A percentile compares a stretch with the other conserved stretches of the same genome.
Evolutionary conservation across 2,797 vertebrate species (phyloP).

Genomic region (Spinibarbus caldwelli): DNA sequence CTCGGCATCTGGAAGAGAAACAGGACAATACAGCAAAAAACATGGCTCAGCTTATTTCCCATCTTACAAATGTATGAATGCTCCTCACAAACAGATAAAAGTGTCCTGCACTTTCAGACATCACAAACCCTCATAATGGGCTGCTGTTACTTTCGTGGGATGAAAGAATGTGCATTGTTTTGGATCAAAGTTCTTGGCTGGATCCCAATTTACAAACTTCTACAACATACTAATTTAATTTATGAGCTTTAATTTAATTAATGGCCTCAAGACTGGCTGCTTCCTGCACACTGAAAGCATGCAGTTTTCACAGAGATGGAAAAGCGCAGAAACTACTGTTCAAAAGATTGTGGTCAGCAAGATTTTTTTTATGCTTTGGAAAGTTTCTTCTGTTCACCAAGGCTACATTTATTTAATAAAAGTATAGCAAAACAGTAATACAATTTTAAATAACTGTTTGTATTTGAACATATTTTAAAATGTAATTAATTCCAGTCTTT

Average conservation of each 20-base stretch:
- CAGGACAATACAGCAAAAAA: background rate
- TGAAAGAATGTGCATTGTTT: background rate
- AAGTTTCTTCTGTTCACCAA: background rate
- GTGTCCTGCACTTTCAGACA: background rate
- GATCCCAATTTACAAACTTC: background rate
- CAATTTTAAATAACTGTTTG: background rate
- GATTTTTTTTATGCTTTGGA: background rate
- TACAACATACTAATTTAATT: background rate
- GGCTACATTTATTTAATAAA: background rate
- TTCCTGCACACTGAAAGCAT: background rate
- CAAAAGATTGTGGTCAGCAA: too few relatives aligned
- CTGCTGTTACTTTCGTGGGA: background rate
- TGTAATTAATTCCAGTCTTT: background rate
- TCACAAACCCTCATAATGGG: background rate
- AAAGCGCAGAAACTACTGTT: background rate
- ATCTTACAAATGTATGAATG: background rate
- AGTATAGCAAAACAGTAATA: background rate
- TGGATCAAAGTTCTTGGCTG: background rate
- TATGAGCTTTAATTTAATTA: background rate
- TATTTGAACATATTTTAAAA: background rate
- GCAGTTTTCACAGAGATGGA: background rate
- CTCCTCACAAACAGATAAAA: background rate
- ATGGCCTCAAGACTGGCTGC: background rate
- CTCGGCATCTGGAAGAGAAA: constrained; percentile 83
- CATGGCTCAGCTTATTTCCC: background rate